Conservation (phyloP, 1,140 invertebrate species). For the Tetranychus cinnabarinus region DNA sequence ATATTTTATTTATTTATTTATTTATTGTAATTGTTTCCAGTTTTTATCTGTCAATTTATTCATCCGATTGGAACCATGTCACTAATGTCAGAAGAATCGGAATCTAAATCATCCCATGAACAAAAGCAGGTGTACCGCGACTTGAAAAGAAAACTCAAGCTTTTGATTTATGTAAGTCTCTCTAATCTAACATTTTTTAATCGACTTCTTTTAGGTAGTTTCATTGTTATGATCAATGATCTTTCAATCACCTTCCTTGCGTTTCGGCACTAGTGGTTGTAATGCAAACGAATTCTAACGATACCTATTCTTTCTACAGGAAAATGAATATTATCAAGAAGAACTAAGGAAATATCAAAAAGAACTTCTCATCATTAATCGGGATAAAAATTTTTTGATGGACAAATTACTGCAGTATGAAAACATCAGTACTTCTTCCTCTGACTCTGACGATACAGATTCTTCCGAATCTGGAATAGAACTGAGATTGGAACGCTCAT, state of each 20-base stretch:
- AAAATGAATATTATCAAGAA: conserved; percentile 85
- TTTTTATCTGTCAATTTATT: too few relatives aligned
- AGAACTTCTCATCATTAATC: conserved; percentile 52
- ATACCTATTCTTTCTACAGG: conserved; percentile 25
- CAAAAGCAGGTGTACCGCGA: conserved; percentile 1
- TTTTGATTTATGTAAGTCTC: background rate
- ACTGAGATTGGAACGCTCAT: conserved; percentile 11
- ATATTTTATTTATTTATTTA: too few relatives aligned
- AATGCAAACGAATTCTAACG: too few relatives aligned
- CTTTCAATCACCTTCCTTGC: background rate
- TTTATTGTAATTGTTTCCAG: too few relatives aligned
- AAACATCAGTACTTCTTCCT: conserved; percentile 56
- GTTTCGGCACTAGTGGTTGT: too few relatives aligned
- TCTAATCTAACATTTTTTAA: background rate
- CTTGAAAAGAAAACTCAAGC: conserved; percentile 2
- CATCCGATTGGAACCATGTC: too few relatives aligned
- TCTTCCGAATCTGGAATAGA: conserved; percentile 57
- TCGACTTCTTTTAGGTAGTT: background rate
- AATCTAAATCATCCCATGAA: too few relatives aligned
- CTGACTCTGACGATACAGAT: conserved; percentile 62
- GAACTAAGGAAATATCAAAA: conserved; percentile 58
- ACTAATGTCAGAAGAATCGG: background rate
- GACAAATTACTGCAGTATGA: conserved; percentile 67
- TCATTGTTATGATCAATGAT: background rate
- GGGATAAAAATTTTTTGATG: conserved; percentile 61